Evolutionary conservation across 64 coral and sea anemone species (phyloP).

Genomic region (Pocillopora damicornis): DNA sequence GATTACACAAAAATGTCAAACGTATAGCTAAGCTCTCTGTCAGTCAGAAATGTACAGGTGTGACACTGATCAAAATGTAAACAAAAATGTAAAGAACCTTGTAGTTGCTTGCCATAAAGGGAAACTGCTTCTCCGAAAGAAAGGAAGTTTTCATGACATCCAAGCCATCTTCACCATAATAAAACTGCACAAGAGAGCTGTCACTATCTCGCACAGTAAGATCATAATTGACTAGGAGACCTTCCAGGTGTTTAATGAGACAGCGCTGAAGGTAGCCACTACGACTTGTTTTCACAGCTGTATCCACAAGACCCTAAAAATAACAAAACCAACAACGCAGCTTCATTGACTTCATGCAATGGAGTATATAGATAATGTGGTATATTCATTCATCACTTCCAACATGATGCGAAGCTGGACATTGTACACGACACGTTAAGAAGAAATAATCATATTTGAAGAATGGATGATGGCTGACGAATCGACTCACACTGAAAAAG

Average conservation of each 20-base stretch:
- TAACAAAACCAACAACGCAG: neutral
- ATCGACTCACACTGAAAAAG: no score
- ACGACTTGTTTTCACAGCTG: slow-evolving; percentile 95
- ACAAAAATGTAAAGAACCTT: slow-evolving; percentile 31
- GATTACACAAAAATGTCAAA: no score
- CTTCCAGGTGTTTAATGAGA: slow-evolving; percentile 94
- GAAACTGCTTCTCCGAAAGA: slow-evolving; percentile 86
- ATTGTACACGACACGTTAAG: no score
- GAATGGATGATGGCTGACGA: no score
- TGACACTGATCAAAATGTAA: neutral
- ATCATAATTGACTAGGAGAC: slow-evolving; percentile 84
- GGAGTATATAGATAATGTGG: no score
- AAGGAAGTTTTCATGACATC: slow-evolving; percentile 88
- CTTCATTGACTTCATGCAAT: no score
- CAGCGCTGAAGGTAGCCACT: slow-evolving; percentile 98
- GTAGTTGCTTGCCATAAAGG: slow-evolving; percentile 88
- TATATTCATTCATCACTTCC: no score
- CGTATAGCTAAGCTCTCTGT: no score
- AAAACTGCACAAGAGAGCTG: slow-evolving; percentile 93
- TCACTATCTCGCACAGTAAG: slow-evolving; percentile 93
- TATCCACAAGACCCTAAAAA: slow-evolving; percentile 88
- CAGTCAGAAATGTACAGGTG: no score
- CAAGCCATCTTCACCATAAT: slow-evolving; percentile 94
- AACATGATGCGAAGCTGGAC: no score
- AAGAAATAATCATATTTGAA: no score